A percentile compares a stretch with the other conserved stretches of the same genome.
phyloP scores from a whole-genome alignment of 2,888 invertebrate genomes.

The Diogma glabrata region DNA sequence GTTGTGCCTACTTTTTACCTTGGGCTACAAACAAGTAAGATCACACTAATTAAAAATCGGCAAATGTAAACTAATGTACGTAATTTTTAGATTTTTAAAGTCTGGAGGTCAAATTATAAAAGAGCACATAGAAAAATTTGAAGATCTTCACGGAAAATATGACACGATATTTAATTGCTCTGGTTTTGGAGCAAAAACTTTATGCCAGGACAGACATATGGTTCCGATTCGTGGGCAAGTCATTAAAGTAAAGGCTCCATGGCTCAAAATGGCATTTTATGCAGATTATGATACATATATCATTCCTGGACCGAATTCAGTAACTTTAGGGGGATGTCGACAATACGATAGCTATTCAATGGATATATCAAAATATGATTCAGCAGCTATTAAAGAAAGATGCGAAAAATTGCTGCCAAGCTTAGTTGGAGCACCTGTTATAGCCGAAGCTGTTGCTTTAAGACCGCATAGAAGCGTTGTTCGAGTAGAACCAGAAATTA shows the following conservation, averaged over 20 bases:
- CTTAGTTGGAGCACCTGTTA: conserved; percentile 44
- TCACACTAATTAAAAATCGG: conserved; percentile 8
- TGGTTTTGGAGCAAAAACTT: conserved; percentile 66
- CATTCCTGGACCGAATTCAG: conserved; percentile 59
- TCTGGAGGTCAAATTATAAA: conserved; percentile 50
- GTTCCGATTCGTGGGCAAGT: conserved; percentile 79
- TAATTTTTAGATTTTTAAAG: conserved; percentile 41
- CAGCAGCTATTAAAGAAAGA: conserved; percentile 63
- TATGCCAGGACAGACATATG: conserved; percentile 63
- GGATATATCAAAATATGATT: conserved; percentile 56
- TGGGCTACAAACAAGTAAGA: conserved; percentile 60
- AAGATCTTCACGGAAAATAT: conserved; percentile 45
- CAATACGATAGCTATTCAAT: conserved; percentile 68
- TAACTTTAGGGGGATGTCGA: conserved; percentile 76
- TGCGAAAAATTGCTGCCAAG: conserved; percentile 66
- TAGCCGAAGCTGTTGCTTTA: conserved; percentile 62
- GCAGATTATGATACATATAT: conserved; percentile 79
- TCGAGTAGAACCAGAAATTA: conserved; percentile 56
- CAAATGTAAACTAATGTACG: too few species aligned
- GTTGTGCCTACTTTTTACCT: conserved; percentile 61
- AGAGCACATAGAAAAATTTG: conserved; percentile 46
- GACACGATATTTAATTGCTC: conserved; percentile 77
- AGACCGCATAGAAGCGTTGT: conserved; percentile 67
- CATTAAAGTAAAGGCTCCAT: conserved; percentile 66
- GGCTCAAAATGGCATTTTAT: conserved; percentile 82